Evolutionary conservation across 2,888 invertebrate species (phyloP).

Genomic region (Plagodis pulveraria): DNA sequence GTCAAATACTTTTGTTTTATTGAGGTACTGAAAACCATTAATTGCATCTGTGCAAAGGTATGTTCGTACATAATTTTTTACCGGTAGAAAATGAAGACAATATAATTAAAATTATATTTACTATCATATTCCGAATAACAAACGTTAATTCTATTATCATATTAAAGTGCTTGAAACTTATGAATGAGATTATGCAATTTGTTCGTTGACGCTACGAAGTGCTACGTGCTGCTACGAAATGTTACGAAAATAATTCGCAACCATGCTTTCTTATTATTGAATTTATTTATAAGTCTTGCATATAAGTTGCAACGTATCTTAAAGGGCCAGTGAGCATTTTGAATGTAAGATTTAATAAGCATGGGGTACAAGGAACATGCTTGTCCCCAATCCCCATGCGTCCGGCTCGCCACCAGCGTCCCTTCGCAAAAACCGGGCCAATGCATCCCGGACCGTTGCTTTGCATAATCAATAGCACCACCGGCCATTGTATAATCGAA

Average conservation of each 20-base stretch:
- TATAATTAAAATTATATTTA: no score
- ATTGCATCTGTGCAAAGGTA: no score
- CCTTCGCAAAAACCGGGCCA: conserved; percentile 73
- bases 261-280: not conserved
- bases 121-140: no score
- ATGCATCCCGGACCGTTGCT: conserved; percentile 69
- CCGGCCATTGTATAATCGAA: conserved; percentile 56
- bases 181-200: no score
- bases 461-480: conserved; percentile 79
- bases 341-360: not conserved
- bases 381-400: conserved; percentile 58
- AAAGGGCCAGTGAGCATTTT: conserved; percentile 3
- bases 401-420: conserved; percentile 52
- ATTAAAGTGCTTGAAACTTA: no score
- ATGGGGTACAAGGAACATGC: conserved; percentile 11
- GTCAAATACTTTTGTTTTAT: not conserved
- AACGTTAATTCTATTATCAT: no score
- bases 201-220: conserved; percentile 4
- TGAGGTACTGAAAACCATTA: not conserved
- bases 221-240: conserved; percentile 1
- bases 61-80: no score
- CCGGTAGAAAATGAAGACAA: no score
- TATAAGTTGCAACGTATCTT: conserved; percentile 1
- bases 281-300: not conserved
- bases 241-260: no score